Base-by-base conservation (phyloP, 2,113 vertebrate genomes). In the Marmota flaviventris region DNA sequence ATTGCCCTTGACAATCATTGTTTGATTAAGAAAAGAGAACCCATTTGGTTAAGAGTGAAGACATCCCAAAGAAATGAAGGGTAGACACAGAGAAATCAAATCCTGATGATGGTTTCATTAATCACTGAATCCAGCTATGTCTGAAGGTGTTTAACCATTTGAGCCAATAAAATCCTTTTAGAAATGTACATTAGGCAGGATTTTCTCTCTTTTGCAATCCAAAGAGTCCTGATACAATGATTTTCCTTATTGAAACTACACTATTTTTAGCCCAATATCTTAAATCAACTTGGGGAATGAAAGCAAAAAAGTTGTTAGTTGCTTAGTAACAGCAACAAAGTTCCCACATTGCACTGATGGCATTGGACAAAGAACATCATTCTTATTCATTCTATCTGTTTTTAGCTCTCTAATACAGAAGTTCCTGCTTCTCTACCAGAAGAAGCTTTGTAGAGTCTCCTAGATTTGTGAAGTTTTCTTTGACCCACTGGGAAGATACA, bases 291-390 rank as follows among this genome's bases (percentile, higher is more conserved):
- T 92, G 42, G 39, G 24, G 56, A 96, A 11, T 56, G 6, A 91
- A 16, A 82, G 91, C 27, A 91, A 69, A 65, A 91, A 91, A 48
- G 53, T 81, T 96, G 20, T 93, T 93, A 86, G 92, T 93, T 91
- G 78, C 87, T 67, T 96, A 88, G 78, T 92, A 95, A 89, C 67
- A 81, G 83, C 32, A 72, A 67, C 77, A 67, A 95, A 70, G 25
- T 88, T 84, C 42, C n/a, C 39, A 70, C 29, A 82, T 76, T 69
- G 8, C 27, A 85, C 8, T 56, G 51, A 32, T 63, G 29, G 48
- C 69, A 85, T 56, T 92, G 88, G 72, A 29, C 11, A 76, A 93
- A 92, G 65, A 72, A 58, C n/a, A 91, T 63, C 56, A 91, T 9
- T 81, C 56, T 85, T 91, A 88, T 22, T 58, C 32, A 53, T 56